phyloP scores from a whole-genome alignment of 2,113 vertebrate genomes.

The Columba livia region DNA sequence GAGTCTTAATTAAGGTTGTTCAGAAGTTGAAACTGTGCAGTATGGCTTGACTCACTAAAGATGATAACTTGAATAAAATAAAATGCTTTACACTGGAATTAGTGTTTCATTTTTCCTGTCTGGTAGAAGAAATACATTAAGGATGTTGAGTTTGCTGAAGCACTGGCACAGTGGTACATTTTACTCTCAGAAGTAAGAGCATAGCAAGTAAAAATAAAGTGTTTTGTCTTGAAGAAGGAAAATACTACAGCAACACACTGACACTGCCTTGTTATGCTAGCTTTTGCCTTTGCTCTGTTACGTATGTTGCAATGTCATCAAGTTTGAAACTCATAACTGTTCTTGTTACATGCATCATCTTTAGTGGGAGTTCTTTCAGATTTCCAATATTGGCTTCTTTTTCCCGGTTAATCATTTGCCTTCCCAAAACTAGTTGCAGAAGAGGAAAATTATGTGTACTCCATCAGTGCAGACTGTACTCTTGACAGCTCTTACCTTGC shows the following conservation, averaged over 20 bases:
- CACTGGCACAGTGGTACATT: neutral
- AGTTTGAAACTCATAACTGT: neutral
- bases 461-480: neutral
- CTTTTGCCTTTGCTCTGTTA: neutral
- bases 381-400: neutral
- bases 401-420: neutral
- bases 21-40: neutral
- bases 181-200: neutral
- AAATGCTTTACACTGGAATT: neutral
- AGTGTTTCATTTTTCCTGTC: neutral
- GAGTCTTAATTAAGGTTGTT: neutral
- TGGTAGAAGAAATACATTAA: neutral
- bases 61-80: conserved; percentile 38
- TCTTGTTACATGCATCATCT: neutral
- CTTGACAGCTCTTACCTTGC: neutral
- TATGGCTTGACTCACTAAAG: neutral
- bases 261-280: neutral
- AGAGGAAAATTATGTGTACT: neutral
- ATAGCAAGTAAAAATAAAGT: neutral
- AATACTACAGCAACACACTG: neutral
- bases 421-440: neutral
- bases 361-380: neutral
- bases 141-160: neutral
- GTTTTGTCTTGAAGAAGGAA: neutral
- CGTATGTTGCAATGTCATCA: neutral